phyloP scores from a whole-genome alignment of 2,113 vertebrate species.

The Cyprinodon tularosa region DNA sequence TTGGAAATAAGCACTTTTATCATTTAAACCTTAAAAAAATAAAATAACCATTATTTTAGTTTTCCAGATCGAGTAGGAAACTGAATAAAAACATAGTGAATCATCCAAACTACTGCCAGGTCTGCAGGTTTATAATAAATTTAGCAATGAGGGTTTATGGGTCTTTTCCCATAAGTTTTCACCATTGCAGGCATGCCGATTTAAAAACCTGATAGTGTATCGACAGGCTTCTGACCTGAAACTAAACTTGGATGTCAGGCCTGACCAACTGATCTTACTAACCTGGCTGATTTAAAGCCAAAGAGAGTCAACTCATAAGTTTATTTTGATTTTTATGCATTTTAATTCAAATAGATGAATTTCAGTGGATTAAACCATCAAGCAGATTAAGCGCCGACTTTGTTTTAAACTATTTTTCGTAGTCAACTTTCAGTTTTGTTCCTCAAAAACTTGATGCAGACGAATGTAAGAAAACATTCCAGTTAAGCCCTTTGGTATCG shows the following conservation, averaged over 20 bases:
- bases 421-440: background rate
- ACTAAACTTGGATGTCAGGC: background rate
- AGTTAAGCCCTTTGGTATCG: conserved; percentile 12
- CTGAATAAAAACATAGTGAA: background rate
- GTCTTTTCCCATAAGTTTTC: background rate
- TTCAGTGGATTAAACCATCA: background rate
- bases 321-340: background rate
- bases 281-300: background rate
- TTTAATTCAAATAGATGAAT: background rate
- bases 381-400: background rate
- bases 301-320: background rate
- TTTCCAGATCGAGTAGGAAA: background rate
- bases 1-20: too few species aligned
- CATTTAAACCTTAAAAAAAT: too few species aligned
- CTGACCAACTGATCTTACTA: background rate
- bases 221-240: background rate
- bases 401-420: background rate
- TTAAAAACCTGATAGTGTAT: background rate
- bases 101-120: background rate
- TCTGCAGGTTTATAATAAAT: background rate
- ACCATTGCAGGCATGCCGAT: background rate
- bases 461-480: conserved; percentile 58
- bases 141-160: background rate
- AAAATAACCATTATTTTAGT: too few species aligned
- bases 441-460: conserved; percentile 8